Evolutionary conservation across 2,888 invertebrate genomes (phyloP), one percentile per base, ranked within the genome.

Genomic region (Alloplasta piceator): DNA sequence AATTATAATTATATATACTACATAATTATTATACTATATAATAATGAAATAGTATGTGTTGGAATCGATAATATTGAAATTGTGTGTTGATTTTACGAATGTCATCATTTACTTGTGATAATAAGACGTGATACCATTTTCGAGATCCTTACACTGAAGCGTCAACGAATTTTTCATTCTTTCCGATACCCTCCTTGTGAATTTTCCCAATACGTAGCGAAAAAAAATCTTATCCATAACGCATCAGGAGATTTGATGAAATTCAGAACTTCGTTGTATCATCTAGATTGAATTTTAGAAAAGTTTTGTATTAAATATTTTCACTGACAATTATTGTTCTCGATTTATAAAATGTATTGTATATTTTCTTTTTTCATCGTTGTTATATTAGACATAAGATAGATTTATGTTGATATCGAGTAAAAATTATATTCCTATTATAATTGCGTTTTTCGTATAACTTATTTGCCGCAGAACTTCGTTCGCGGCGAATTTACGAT

Each of bases 311-410:
- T 10, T 9, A 5, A 14, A 52, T 9, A 39, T 9, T n/a, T 46
- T 68, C 4, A 46, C 12, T 4, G n/a, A 56, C 43, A n/a, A 26
- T 56, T 36, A 43, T 12, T 12, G 10, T 26, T 16, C 52, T 66
- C 26, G 41, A 50, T 52, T 1, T 79, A 71, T 70, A 67, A 78
- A 67, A 66, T 75, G 64, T 66, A 73, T 73, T 63, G 6, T 38
- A 36, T 50, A 38, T 46, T 56, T 66, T 58, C 61, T 38, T 43
- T 70, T 48, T 38, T 71, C 55, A 60, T 71, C 79, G 71, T 80
- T 71, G 70, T 74, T 48, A 60, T 63, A 61, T 60, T 16, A 10
- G 75, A 61, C 66, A 75, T 3, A 26, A 26, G 39, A 74, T 52
- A 16, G 64, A 38, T 26, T 66, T 36, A 39, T 67, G 68, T 48